Percentiles rank a stretch among this genome's conserved stretches.
phyloP scores from a whole-genome alignment of 2,888 invertebrate genomes.

The Galeruca laticollis region DNA sequence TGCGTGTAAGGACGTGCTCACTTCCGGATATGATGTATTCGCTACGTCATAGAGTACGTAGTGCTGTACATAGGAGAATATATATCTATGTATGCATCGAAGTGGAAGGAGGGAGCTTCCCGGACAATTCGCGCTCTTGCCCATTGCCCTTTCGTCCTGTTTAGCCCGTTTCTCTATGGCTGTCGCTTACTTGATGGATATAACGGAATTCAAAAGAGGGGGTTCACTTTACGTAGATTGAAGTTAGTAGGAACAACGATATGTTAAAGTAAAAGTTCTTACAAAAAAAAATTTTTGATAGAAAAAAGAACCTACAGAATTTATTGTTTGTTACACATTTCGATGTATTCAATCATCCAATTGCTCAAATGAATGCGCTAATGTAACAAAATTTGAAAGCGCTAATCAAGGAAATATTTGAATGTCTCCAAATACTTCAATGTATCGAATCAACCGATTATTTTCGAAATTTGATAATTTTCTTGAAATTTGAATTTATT shows the following conservation, averaged over 20 bases:
- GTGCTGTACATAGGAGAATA: constrained; percentile 52
- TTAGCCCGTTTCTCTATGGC: constrained; percentile 2
- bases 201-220: not conserved
- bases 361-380: no score
- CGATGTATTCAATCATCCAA: no score
- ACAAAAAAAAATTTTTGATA: no score
- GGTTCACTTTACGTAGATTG: not conserved
- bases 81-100: constrained; percentile 53
- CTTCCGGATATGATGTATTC: constrained; percentile 60
- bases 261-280: no score
- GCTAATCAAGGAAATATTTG: no score
- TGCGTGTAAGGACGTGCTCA: constrained; percentile 63
- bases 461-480: no score
- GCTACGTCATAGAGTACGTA: constrained; percentile 42
- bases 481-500: no score
- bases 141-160: constrained; percentile 12
- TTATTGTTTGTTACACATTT: no score
- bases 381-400: no score
- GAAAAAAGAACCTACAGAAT: no score
- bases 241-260: not conserved
- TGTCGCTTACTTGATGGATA: constrained; percentile 5
- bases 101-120: constrained; percentile 59
- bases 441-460: no score
- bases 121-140: not conserved
- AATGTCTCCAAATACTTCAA: no score